Conservation (phyloP, 2,797 vertebrate genomes). For the Notoglanidium macrostoma region DNA sequence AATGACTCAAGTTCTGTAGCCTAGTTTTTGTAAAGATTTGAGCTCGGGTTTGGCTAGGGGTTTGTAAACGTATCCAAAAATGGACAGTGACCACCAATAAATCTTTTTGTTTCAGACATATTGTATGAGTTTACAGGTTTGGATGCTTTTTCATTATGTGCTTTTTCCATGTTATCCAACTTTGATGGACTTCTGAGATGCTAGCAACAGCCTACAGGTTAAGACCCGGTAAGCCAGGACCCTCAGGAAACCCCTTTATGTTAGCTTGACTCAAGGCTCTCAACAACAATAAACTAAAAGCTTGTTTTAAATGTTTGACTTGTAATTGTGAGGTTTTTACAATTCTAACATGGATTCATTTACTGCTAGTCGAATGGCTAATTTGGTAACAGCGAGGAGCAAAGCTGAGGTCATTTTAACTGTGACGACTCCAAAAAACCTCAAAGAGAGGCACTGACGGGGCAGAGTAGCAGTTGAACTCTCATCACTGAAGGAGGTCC, state of each 20-base stretch:
- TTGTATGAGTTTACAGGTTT: background rate
- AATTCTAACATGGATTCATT: too few relatives aligned
- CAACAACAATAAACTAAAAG: too few relatives aligned
- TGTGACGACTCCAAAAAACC: background rate
- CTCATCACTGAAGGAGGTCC: conserved; percentile 28
- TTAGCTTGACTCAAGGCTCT: too few relatives aligned
- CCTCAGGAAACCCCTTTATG: background rate
- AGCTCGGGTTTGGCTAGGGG: background rate
- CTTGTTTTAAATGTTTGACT: too few relatives aligned
- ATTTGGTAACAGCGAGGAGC: background rate
- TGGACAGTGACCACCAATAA: background rate
- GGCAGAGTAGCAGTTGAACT: conserved; percentile 5
- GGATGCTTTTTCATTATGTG: background rate
- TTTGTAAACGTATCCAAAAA: background rate
- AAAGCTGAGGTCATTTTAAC: conserved; percentile 11
- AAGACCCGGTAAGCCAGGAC: background rate
- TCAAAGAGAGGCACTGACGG: background rate
- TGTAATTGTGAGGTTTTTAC: too few relatives aligned
- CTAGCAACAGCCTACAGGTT: background rate
- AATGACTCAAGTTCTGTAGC: background rate
- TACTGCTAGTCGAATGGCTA: background rate
- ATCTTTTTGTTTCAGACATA: background rate
- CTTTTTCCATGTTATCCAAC: background rate
- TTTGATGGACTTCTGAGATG: background rate
- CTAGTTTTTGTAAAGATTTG: background rate